Evolutionary conservation across 1,140 invertebrate genomes (phyloP), one percentile per base, ranked within the genome.

Genomic region (Octopus sinensis): DNA sequence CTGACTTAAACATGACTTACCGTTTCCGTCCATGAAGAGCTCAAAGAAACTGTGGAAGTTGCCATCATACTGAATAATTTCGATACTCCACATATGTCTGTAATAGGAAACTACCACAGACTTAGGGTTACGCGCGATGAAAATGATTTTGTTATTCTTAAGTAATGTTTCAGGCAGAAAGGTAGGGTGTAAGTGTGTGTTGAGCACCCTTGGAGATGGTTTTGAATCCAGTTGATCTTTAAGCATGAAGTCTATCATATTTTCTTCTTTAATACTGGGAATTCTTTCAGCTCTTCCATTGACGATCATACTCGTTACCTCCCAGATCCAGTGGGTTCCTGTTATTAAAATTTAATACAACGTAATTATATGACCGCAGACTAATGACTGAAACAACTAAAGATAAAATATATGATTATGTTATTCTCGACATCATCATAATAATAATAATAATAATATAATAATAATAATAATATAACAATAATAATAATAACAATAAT

Each of bases 321-420:
- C 88, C 85, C 86, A 88, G 23, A 88, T 17, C 88, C 88, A 88
- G 68, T 88, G 85, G 13, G 87, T 88, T 10, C 88, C 86, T 87
- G 79, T 43, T 0, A 43, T 43, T 43, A 43, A 43, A 43, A 43
- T 43, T 2, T 43, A 43, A 43, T 43, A 43, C 30, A 43, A 43
- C 30, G 30, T 43, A 43, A 43, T 43, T 43, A 43, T 43, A 43
- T 43, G 30, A 3, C 30, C 30, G 30, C 30, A 43, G 30, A 43
- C 30, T 43, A 43, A 43, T 43, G 30, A 43, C 30, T 43, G 30
- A 43, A 43, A 43, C 30, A 43, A 43, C 30, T 0, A 43, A 43
- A 43, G 30, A 43, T 43, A 43, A 43, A 43, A 43, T 43, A 43
- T 43, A 43, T 43, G 30, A 43, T 43, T 43, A 43, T 43, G 30